These are phyloP conservation scores for Melanogrammus aeglefinus DNA, from an alignment of 2,797 vertebrate species.

Conservation along the genomic window DNA sequence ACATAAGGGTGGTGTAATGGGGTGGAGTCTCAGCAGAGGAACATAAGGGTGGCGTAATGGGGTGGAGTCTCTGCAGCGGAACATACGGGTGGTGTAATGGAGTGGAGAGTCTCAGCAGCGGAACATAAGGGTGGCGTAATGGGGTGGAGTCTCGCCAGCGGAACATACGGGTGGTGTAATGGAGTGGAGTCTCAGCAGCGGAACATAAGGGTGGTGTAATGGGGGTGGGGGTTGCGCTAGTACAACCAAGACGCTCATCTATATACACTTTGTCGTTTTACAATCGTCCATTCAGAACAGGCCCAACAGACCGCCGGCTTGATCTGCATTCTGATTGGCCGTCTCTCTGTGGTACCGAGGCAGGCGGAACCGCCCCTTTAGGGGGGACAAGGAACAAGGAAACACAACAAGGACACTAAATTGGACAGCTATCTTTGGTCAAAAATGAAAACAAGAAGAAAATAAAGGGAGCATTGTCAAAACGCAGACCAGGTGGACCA, in stretches of 20 bases:
- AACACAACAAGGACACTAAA: conserved; percentile 52
- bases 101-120: not conserved
- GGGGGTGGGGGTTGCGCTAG: conserved; percentile 23
- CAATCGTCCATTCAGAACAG: conserved; percentile 76
- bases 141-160: not conserved
- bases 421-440: conserved; percentile 88
- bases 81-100: not conserved
- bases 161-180: conserved; percentile 52
- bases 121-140: not conserved
- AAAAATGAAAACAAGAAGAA: conserved; percentile 73
- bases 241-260: conserved; percentile 66
- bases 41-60: too few species aligned
- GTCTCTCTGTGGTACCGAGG: conserved; percentile 45
- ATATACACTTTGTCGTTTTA: conserved; percentile 61
- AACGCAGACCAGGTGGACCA: not conserved
- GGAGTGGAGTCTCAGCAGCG: not conserved
- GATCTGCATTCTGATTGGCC: conserved; percentile 17
- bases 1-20: too few species aligned
- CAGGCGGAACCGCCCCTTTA: conserved; percentile 35
- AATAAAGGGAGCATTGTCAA: conserved; percentile 35
- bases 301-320: conserved; percentile 53
- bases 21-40: too few species aligned
- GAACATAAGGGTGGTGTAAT: conserved; percentile 57
- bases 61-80: too few species aligned
- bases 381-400: conserved; percentile 31